Evolutionary conservation across 2,888 invertebrate species (phyloP).

Genomic region (Caenorhabditis becei): DNA sequence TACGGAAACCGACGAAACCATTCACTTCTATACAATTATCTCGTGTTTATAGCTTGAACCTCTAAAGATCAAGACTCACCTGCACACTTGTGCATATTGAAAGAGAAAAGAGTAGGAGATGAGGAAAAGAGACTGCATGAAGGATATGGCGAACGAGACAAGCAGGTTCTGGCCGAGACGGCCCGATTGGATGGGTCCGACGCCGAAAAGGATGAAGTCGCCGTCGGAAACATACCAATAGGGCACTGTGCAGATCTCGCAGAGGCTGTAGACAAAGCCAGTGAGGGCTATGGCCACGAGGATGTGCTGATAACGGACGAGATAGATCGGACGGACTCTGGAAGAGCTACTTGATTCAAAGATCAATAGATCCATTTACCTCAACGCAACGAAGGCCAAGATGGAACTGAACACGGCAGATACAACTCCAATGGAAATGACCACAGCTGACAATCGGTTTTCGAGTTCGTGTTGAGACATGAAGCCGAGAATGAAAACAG

Average conservation of each 20-base stretch:
- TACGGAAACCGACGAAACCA: conserved; percentile 26
- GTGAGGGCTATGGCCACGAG: conserved; percentile 30
- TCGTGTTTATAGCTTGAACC: background rate
- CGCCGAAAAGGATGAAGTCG: conserved; percentile 41
- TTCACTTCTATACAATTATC: conserved; percentile 16
- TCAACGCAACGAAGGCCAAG: conserved; percentile 3
- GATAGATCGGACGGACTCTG: conserved; percentile 39
- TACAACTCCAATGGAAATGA: conserved; percentile 22
- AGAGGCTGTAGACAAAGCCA: conserved; percentile 38
- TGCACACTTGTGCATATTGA: conserved; percentile 47
- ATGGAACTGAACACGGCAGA: conserved; percentile 26
- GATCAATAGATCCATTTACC: background rate
- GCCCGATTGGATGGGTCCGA: conserved; percentile 29
- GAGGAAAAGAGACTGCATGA: conserved; percentile 37
- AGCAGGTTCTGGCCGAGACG: conserved; percentile 26
- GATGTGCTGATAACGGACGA: conserved; percentile 36
- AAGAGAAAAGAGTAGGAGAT: conserved; percentile 42
- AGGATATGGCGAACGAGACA: conserved; percentile 32
- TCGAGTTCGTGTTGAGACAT: conserved; percentile 18
- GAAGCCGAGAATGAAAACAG: background rate
- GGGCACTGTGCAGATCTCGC: conserved; percentile 46
- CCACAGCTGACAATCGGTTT: conserved; percentile 1
- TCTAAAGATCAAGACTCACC: conserved; percentile 3
- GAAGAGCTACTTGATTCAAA: background rate
- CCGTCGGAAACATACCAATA: conserved; percentile 50